phyloP scores from a whole-genome alignment of 2,797 vertebrate species.

The Bucorvus abyssinicus region DNA sequence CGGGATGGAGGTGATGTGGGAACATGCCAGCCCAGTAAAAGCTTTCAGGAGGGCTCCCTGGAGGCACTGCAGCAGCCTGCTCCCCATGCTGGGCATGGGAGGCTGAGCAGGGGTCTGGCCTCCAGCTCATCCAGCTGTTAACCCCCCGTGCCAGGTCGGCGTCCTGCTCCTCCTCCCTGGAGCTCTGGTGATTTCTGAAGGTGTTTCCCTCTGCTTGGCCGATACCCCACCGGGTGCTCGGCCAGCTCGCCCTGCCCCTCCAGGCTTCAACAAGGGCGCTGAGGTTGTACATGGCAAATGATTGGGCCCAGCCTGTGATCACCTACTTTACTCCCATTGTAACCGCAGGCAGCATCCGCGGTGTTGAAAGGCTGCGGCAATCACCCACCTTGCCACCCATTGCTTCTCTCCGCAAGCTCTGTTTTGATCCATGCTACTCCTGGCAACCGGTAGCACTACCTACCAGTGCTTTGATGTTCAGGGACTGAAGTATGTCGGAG shows the following conservation, averaged over 20 bases:
- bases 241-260: not conserved
- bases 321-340: not conserved
- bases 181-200: not conserved
- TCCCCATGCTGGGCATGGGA: not conserved
- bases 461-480: slow-evolving; percentile 16
- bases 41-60: slow-evolving; percentile 7
- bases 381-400: not conserved
- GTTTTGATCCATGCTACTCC: slow-evolving; percentile 10
- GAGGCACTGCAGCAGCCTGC: not conserved
- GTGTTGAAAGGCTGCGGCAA: not conserved
- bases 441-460: slow-evolving; percentile 6
- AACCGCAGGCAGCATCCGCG: not conserved
- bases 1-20: not conserved
- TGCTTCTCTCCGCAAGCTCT: not conserved
- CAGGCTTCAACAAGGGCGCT: not conserved
- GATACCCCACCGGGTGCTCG: fast-evolving
- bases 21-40: not conserved
- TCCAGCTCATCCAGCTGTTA: not conserved
- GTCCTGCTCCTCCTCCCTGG: not conserved
- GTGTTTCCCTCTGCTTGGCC: not conserved
- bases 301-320: not conserved
- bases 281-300: not conserved
- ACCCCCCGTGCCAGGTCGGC: not conserved
- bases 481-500: slow-evolving; percentile 30
- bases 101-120: not conserved